phyloP scores from a whole-genome alignment of 2,888 invertebrate genomes.

The Ernsta delagoae region DNA sequence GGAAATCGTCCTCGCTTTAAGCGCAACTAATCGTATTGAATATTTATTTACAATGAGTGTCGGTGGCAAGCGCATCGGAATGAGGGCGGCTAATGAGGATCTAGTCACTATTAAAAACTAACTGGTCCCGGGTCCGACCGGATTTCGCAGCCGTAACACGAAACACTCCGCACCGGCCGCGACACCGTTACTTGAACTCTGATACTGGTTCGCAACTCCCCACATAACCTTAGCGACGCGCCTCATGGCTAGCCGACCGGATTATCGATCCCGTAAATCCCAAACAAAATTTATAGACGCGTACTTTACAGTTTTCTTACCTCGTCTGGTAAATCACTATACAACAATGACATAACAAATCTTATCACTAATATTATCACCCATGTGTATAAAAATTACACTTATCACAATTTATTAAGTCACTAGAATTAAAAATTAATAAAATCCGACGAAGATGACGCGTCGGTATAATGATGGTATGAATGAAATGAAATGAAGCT shows the following conservation, averaged over 20 bases:
- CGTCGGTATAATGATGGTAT: constrained; percentile 58
- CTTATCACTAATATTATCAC: constrained; percentile 82
- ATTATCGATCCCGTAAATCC: constrained; percentile 83
- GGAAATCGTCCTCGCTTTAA: constrained; percentile 65
- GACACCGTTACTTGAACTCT: constrained; percentile 83
- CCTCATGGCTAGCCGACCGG: constrained; percentile 82
- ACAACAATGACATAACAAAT: constrained; percentile 81
- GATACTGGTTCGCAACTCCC: constrained; percentile 74
- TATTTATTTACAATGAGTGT: constrained; percentile 74
- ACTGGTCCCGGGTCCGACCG: constrained; percentile 77
- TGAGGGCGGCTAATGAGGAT: constrained; percentile 80
- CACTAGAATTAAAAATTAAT: constrained; percentile 78
- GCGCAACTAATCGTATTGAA: constrained; percentile 76
- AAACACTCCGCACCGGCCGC: constrained; percentile 65
- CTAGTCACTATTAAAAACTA: constrained; percentile 77
- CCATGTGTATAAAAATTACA: constrained; percentile 81
- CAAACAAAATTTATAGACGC: constrained; percentile 74
- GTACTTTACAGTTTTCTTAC: constrained; percentile 64
- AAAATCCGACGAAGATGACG: constrained; percentile 78
- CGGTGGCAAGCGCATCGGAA: constrained; percentile 77
- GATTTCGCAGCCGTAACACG: constrained; percentile 73
- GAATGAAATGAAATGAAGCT: too few relatives aligned
- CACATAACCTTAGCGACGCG: constrained; percentile 83
- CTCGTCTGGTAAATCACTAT: constrained; percentile 75
- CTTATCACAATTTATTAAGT: constrained; percentile 84